phyloP scores from a whole-genome alignment of 2,888 invertebrate genomes.

The Dilophus febrilis region DNA sequence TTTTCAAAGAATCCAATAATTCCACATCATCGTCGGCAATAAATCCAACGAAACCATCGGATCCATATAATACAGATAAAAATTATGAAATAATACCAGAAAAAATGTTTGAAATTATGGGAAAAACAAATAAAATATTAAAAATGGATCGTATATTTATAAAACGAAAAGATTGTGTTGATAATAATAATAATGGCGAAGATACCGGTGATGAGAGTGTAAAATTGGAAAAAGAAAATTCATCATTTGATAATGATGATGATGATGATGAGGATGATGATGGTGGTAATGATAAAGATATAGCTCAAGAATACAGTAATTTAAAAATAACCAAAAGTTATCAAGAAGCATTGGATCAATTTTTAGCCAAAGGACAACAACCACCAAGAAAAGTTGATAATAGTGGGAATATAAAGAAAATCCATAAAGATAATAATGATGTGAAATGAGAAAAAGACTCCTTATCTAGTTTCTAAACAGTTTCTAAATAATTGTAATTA shows the following conservation, averaged over 20 bases:
- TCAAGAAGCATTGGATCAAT: constrained; percentile 21
- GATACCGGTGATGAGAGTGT: constrained; percentile 3
- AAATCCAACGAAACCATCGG: no score
- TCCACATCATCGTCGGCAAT: constrained; percentile 15
- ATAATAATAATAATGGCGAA: constrained; percentile 12
- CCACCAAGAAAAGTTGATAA: constrained; percentile 5
- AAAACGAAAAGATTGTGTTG: constrained; percentile 25
- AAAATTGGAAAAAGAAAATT: constrained; percentile 8
- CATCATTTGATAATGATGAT: no score
- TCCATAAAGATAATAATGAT: no score
- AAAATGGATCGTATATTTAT: constrained; percentile 51
- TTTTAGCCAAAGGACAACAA: constrained; percentile 16
- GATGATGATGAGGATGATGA: background rate
- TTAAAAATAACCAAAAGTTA: constrained; percentile 19
- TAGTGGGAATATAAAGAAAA: no score
- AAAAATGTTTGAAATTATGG: constrained; percentile 37
- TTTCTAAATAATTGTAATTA: no score
- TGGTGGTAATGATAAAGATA: constrained; percentile 3
- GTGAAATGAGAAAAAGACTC: no score
- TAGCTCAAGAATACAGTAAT: constrained; percentile 8
- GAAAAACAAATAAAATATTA: constrained; percentile 47
- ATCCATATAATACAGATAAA: constrained; percentile 28
- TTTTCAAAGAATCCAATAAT: constrained; percentile 46
- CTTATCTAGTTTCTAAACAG: no score
- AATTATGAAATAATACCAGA: constrained; percentile 40